Evolutionary conservation across 2,113 vertebrate genomes (phyloP).

Genomic region (Mixornis gularis): DNA sequence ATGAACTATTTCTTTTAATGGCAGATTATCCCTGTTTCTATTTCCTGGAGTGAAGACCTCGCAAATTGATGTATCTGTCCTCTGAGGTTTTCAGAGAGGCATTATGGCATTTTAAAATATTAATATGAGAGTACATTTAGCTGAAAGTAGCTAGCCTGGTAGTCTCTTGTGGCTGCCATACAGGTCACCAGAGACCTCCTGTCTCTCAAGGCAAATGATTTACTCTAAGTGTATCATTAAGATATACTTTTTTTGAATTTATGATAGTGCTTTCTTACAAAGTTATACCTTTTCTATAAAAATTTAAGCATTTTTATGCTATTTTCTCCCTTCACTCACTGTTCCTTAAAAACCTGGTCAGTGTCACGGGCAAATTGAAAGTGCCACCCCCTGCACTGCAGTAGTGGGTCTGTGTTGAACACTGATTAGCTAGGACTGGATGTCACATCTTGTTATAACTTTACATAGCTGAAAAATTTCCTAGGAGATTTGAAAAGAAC

Average conservation of each 20-base stretch:
- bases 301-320: conserved; percentile 76
- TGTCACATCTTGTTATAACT: conserved; percentile 89
- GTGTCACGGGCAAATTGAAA: conserved; percentile 66
- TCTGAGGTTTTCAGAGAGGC: conserved; percentile 89
- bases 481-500: conserved; percentile 69
- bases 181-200: conserved; percentile 90
- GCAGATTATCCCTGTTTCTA: conserved; percentile 90
- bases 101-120: conserved; percentile 99
- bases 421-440: conserved; percentile 84
- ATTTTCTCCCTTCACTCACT: conserved; percentile 64
- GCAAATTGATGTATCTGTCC: conserved; percentile 98
- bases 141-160: conserved; percentile 88
- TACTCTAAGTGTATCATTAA: conserved; percentile 97
- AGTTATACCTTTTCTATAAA: conserved; percentile 82
- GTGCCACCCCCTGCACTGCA: conserved; percentile 54
- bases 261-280: conserved; percentile 77
- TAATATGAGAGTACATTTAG: conserved; percentile 99
- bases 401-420: conserved; percentile 68
- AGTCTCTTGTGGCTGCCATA: conserved; percentile 90
- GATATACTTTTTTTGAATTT: conserved; percentile 82
- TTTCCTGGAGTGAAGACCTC: conserved; percentile 89
- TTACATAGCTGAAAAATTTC: conserved; percentile 71
- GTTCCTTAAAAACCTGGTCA: conserved; percentile 72
- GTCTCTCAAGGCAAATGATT: conserved; percentile 90
- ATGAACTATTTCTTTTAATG: conserved; percentile 92